Base-by-base conservation (phyloP, 2,113 vertebrate species). In the Henicopernis longicauda region DNA sequence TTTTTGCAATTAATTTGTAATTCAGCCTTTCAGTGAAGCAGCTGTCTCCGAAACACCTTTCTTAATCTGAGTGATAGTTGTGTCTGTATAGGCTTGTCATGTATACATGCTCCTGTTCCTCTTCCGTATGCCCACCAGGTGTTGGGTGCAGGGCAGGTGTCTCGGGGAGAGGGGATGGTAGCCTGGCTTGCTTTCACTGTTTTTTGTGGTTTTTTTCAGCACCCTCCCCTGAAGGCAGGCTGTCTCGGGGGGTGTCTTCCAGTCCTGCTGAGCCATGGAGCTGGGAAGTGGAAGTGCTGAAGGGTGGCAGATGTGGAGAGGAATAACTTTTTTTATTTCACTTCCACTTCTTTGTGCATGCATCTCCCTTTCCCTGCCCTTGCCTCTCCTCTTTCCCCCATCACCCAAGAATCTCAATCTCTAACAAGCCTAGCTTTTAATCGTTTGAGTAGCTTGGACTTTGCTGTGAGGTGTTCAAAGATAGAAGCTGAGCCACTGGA, bases 21-120 rank as follows among this genome's bases (percentile, higher is more conserved):
- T 86, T 89, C 22, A 80, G 17, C 16, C 52, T 86, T 89, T 83
- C 86, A 49, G 58, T 82, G 90, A 96, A 95, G 42, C 47, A 82
- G 26, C 52, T 93, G 40, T 63, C 52, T 87, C 32, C 3, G 9
- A 85, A 90, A 72, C 44, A 65, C 62, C 66, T 87, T 76, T 82
- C 32, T 88, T 71, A 63, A 79, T 63, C 44, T 63, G 40, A 63
- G 32, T 32, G 61, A 31, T 65, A 50, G 74, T 32, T 80, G 4
- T 12, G 10, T 31, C 66, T 90, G 4, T 71, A 11, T 67, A 50
- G 52, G 20, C 18, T 85, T 71, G 14, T 47, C 14, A 1, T 52
- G 21, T 40, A 6, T 54, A n/a, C 10, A 13, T 14, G 21, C 25
- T 79, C 6, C 13, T 26, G 7, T 47, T 88, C 49, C 14, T 82